These are phyloP conservation scores for Epinotia brunnichana DNA, from an alignment of 2,888 invertebrate genomes.

Conservation along the genomic window DNA sequence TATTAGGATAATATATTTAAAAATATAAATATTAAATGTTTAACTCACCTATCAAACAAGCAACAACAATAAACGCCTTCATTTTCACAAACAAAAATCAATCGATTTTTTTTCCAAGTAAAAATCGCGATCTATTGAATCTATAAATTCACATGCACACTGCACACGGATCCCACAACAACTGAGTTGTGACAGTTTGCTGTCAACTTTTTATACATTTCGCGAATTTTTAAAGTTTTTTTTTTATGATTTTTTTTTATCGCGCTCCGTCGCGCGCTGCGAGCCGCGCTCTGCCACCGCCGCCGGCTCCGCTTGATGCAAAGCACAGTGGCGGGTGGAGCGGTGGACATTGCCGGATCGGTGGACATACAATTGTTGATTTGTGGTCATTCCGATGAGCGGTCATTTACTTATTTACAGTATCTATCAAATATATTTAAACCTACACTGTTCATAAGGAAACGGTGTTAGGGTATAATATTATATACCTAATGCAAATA, in stretches of 20 bases:
- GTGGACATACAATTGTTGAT: background rate
- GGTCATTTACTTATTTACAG: no score
- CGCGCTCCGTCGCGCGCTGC: slow-evolving; percentile 45
- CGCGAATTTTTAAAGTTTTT: slow-evolving; percentile 44
- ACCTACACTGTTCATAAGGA: no score
- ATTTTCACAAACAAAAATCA: slow-evolving; percentile 50
- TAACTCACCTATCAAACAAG: slow-evolving; percentile 61
- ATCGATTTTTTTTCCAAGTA: slow-evolving; percentile 37
- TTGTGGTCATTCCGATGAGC: no score
- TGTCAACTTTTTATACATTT: slow-evolving; percentile 67
- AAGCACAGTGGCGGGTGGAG: slow-evolving; percentile 50
- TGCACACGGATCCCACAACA: slow-evolving; percentile 52
- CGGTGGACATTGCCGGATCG: slow-evolving; percentile 22
- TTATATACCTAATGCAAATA: no score
- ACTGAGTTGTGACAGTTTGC: slow-evolving; percentile 56
- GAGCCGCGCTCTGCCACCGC: background rate
- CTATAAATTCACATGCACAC: slow-evolving; percentile 51
- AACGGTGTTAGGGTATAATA: no score
- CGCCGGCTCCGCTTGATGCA: slow-evolving; percentile 26
- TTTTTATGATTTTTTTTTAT: slow-evolving; percentile 44
- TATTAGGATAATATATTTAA: no score
- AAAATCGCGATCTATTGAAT: slow-evolving; percentile 40
- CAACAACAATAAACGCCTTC: slow-evolving; percentile 54
- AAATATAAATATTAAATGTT: background rate
- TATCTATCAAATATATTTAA: no score